A percentile compares a stretch with the other conserved stretches of the same genome.
phyloP scores from a whole-genome alignment of 2,113 vertebrate genomes.

The Euleptes europaea region DNA sequence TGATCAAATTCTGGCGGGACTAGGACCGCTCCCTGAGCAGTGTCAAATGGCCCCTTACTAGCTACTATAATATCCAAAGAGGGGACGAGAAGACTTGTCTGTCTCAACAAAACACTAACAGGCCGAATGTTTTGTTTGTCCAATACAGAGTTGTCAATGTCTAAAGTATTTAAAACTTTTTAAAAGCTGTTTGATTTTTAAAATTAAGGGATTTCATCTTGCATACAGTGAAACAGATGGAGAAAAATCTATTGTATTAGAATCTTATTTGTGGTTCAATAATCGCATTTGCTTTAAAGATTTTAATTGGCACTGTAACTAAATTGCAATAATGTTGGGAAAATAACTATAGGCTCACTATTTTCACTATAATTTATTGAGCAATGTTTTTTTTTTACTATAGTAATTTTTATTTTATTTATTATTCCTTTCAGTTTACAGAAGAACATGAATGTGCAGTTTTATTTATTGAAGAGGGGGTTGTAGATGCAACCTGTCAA shows the following conservation, averaged over 20 bases:
- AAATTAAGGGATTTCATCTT: conserved; percentile 20
- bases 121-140: background rate
- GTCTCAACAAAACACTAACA: background rate
- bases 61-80: background rate
- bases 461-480: background rate
- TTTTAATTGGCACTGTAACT: conserved; percentile 13
- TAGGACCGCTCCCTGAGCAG: background rate
- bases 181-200: conserved; percentile 3
- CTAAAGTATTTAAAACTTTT: background rate
- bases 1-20: background rate
- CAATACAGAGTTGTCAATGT: background rate
- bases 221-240: background rate
- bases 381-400: background rate
- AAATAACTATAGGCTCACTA: background rate
- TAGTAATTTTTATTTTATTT: conserved; percentile 22
- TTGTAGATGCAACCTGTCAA: background rate
- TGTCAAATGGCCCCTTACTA: background rate
- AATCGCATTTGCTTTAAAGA: conserved; percentile 28
- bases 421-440: background rate
- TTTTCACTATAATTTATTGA: background rate
- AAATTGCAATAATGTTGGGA: background rate
- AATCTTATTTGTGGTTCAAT: conserved; percentile 24
- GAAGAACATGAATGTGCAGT: background rate
- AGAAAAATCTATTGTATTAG: conserved; percentile 4
- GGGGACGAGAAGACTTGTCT: conserved; percentile 4